Evolutionary conservation across 2,797 vertebrate species (phyloP).

Genomic region (Enteromius afrohamiltoni): DNA sequence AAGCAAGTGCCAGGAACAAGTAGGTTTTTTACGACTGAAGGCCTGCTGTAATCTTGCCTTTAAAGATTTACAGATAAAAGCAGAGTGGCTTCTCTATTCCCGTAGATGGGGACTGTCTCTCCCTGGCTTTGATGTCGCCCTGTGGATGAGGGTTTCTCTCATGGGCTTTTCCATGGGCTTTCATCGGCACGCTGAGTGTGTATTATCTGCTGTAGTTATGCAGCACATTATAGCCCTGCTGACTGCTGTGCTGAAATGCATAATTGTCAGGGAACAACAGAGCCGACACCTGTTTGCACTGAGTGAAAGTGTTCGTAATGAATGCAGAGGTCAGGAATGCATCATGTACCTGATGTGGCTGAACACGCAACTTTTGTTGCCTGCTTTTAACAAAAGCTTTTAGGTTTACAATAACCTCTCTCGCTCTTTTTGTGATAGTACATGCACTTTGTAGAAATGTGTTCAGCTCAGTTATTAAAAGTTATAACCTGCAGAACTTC

Average conservation of each 20-base stretch:
- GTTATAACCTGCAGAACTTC: constrained; percentile 17
- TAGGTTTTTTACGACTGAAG: constrained; percentile 55
- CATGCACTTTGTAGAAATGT: constrained; percentile 31
- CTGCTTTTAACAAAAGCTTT: constrained; percentile 27
- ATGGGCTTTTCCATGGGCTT: constrained; percentile 40
- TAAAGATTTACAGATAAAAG: constrained; percentile 64
- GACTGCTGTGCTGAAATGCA: constrained; percentile 25
- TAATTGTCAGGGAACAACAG: constrained; percentile 39
- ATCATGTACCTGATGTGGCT: constrained; percentile 16
- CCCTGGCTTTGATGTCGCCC: constrained; percentile 51
- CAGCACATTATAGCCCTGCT: constrained; percentile 20
- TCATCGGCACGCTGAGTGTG: constrained; percentile 38
- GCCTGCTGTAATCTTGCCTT: constrained; percentile 54
- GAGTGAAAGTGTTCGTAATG: constrained; percentile 42
- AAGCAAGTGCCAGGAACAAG: constrained; percentile 55
- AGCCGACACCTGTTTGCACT: constrained; percentile 32
- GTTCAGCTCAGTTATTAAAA: constrained; percentile 5
- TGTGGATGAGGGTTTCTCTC: constrained; percentile 37
- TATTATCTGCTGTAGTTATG: constrained; percentile 40
- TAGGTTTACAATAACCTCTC: constrained; percentile 9
- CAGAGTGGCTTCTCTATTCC: constrained; percentile 50
- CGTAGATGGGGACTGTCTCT: constrained; percentile 42
- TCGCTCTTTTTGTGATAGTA: not conserved
- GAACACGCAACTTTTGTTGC: not conserved
- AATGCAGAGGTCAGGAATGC: not conserved